Conservation (phyloP, 2,113 vertebrate genomes). For the Cochlearius cochlearius region DNA sequence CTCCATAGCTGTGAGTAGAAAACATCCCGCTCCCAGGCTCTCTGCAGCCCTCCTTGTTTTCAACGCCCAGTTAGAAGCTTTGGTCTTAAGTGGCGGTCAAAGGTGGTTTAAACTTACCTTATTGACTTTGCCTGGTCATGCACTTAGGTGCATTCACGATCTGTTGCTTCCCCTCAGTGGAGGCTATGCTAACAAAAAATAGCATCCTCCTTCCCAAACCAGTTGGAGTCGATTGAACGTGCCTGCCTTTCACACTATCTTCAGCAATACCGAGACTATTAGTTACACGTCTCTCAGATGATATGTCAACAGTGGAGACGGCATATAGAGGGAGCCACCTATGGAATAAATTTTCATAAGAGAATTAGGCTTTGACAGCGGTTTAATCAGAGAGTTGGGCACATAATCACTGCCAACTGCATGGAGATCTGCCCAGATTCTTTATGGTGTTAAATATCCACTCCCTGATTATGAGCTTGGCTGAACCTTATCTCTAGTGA, state of each 20-base stretch:
- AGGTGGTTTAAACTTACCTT: background rate
- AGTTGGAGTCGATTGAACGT: background rate
- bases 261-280: background rate
- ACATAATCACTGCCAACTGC: background rate
- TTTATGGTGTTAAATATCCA: background rate
- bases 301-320: accelerated
- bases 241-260: background rate
- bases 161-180: background rate
- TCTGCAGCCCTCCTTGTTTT: background rate
- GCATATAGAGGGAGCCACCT: background rate
- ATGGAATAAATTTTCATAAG: background rate
- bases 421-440: background rate
- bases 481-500: background rate
- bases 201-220: background rate
- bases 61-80: background rate
- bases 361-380: background rate
- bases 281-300: background rate
- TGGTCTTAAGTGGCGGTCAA: background rate
- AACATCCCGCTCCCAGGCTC: background rate
- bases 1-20: background rate
- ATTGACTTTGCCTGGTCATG: background rate
- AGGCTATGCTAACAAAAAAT: background rate
- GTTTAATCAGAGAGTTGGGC: background rate
- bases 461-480: background rate
- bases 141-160: background rate